Base-by-base conservation (phyloP, 2,888 invertebrate genomes). In the Eustalomyia histrio region DNA sequence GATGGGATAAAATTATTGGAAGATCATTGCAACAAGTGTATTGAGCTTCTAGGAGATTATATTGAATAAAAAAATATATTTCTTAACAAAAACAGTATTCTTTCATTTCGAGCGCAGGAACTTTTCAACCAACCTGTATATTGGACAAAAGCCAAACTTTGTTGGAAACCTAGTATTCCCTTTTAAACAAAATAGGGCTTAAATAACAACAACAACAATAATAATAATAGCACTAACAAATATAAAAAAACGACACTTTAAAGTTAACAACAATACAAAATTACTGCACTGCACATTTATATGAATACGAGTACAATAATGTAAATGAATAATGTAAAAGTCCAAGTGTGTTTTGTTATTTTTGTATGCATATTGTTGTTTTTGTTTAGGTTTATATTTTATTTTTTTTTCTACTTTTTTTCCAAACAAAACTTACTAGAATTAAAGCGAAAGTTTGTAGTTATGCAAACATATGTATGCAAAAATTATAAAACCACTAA, bases 401-500 rank as follows among this genome's bases (percentile, higher is more conserved):
- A 52, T n/a, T 47, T 47, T 63, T 29, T 75, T 12, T 43, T 10
- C 60, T 61, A 24, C 7, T 1, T 29, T 29, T 29, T 29, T 69
- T 76, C 33, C 29, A 16, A 52, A 39, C 39, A 71, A 57, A 57
- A 71, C 65, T 71, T 60, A 65, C 43, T 71, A 78, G 76, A 65
- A 78, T 72, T 72, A 65, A 78, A 78, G 76, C 60, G 76, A 78
- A 78, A 78, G 76, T 72, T 72, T 64, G 76, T 76, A 43, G 71
- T 60, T 53, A 47, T 47, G 43, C 43, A n/a, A n/a, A n/a, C n/a
- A 14, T 5, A 47, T n/a, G n/a, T 47, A 47, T n/a, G n/a, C 43
- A 47, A 39, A n/a, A 39, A 39, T 12, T 39, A 39, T 6, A 29
- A 29, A 29, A 29, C 29, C 29, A 29, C 29, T 29, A 29, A 29